Percentiles rank a stretch among this genome's conserved stretches.
phyloP scores from a whole-genome alignment of 2,888 invertebrate species.

The Taenaris catops region DNA sequence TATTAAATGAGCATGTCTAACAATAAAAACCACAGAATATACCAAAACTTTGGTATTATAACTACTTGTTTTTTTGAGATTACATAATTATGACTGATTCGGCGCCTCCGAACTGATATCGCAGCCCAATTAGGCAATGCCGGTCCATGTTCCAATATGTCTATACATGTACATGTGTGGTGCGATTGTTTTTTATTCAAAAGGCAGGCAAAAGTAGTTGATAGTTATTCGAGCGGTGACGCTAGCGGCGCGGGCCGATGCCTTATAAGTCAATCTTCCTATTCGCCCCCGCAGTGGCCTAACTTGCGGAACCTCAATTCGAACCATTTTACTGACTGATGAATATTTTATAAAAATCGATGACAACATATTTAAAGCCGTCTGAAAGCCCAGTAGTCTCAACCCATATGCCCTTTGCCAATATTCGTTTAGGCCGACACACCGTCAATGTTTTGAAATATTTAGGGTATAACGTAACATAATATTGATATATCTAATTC shows the following conservation, averaged over 20 bases:
- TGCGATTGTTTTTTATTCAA: slow-evolving; percentile 47
- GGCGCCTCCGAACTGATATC: slow-evolving; percentile 21
- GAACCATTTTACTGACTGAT: slow-evolving; percentile 39
- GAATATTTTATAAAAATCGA: slow-evolving; percentile 37
- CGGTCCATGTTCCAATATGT: slow-evolving; percentile 45
- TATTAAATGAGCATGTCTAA: no score
- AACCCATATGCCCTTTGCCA: no score
- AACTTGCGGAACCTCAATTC: slow-evolving; percentile 46
- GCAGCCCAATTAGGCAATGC: slow-evolving; percentile 33
- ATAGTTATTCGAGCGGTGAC: slow-evolving; percentile 64
- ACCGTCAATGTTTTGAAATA: no score
- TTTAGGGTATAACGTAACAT: no score
- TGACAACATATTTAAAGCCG: slow-evolving; percentile 29
- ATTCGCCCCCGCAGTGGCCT: slow-evolving; percentile 67
- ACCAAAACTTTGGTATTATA: no score
- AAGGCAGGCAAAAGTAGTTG: slow-evolving; percentile 47
- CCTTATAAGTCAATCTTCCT: slow-evolving; percentile 71
- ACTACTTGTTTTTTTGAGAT: no score
- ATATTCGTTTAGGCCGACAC: no score
- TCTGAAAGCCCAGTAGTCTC: no score
- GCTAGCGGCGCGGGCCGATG: slow-evolving; percentile 43
- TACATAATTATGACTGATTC: slow-evolving; percentile 18
- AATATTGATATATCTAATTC: no score
- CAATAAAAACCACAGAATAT: no score
- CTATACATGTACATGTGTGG: slow-evolving; percentile 61